Evolutionary conservation across 1,140 invertebrate species (phyloP), one percentile per base, ranked within the genome.

Genomic region (Trichonephila inaurata): DNA sequence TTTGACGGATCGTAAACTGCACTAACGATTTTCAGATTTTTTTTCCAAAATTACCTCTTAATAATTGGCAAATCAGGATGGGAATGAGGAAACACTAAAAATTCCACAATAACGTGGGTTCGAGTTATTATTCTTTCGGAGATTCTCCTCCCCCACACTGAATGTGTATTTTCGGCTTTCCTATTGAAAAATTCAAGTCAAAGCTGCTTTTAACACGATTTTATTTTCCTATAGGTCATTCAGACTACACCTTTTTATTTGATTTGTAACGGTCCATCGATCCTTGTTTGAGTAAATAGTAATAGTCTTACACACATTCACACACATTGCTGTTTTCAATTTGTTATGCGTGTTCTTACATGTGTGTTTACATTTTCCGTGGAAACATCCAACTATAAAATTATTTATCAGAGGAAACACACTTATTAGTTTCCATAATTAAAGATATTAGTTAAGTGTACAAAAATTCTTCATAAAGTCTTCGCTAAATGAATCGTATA

Each of bases 51-150:
- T 58, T 83, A 12, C 44, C 82, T 51, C 51, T 83, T 58, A 33
- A 40, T 77, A 77, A 77, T 77, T 77, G 72, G 72, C 72, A 77
- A 77, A 77, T 77, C 72, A 77, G 28, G 72, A 77, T 77, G 72
- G 28, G 72, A 77, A 64, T 64, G 18, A 21, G 61, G 62, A 64
- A 64, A 21, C 62, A 64, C 18, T 64, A 18, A 77, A 77, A 33
- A 16, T 77, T 77, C 18, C 28, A 33, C 72, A 77, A 69, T 14
- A 77, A 64, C 62, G 21, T 64, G 62, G 62, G 7, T 64, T 64
- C 28, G 28, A 16, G 24, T 14, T 77, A 18, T 77, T 77, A 33
- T 77, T 33, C 18, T 77, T 77, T 77, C 28, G 16, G 14, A 24
- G 28, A 16, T 77, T 77, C 72, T 18, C 28, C 14, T 19, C 28